Base-by-base conservation (phyloP, 2,113 vertebrate species). In the Centropristis striata region DNA sequence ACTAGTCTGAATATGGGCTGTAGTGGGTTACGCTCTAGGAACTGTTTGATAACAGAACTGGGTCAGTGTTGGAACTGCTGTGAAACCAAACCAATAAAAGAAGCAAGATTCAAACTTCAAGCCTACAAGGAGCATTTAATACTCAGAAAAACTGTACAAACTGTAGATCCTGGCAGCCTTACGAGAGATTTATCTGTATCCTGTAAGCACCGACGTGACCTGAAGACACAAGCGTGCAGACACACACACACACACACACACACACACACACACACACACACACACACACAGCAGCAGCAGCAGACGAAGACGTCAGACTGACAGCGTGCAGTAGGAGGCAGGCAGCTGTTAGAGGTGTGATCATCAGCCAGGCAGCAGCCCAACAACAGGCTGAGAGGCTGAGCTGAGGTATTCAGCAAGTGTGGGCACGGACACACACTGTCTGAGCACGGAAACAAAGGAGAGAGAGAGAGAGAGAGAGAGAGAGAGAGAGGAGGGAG, bases 331-430 rank as follows among this genome's bases (percentile, higher is more conserved):
- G 46, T n/a, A n/a, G 20, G 28, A 61, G 59, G 63, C 54, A 75
- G 80, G 75, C 83, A 79, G 75, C 76, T 76, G 83, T 10, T 63
- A 47, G 32, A 74, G 53, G 67, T 58, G 71, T 83, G 77, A 89
- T 72, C 60, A 32, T 70, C 75, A 85, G 32, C 60, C 25, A 72
- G 73, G 69, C 64, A 50, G 66, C 72, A 63, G 73, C 70, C 72
- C 28, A 70, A 54, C 49, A 87, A 61, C 75, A 71, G 55, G 60
- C 76, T 75, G 83, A 39, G 68, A 83, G 77, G 74, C 64, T 28
- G 18, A 61, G 78, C 81, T 81, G 68, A 23, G 86, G 86, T 85
- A 89, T 90, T 89, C 82, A 64, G 84, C 89, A 87, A 87, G 89
- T 87, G 89, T 85, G 86, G 85, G 71, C 89, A 90, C 50, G 64